A percentile compares a stretch with the other conserved stretches of the same genome.
Evolutionary conservation across 2,113 vertebrate species (phyloP).

Genomic region (Rhinopomastus cyanomelas): DNA sequence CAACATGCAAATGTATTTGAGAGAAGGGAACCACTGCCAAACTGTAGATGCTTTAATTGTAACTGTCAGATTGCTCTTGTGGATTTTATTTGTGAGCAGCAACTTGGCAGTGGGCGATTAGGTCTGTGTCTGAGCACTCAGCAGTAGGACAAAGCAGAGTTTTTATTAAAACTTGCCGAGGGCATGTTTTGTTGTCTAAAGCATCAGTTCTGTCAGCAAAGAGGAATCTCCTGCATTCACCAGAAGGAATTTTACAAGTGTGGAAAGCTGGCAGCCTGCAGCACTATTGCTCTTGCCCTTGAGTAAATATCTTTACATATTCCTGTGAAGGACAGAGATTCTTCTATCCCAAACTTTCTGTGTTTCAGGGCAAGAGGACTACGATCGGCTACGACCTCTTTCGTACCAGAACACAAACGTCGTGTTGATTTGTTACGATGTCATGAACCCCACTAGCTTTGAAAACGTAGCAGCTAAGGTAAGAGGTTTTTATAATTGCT

Average conservation of each 20-base stretch:
- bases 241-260: not conserved
- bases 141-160: not conserved
- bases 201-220: not conserved
- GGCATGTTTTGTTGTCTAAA: not conserved
- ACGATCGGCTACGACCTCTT: slow-evolving; percentile 90
- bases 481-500: slow-evolving; percentile 16
- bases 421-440: slow-evolving; percentile 91
- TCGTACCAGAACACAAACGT: slow-evolving; percentile 92
- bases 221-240: not conserved
- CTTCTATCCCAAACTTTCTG: not conserved
- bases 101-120: rapidly evolving
- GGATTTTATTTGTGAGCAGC: not conserved
- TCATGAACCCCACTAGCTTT: slow-evolving; percentile 93
- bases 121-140: not conserved
- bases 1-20: not conserved
- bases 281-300: not conserved
- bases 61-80: not conserved
- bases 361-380: slow-evolving; percentile 92
- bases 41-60: not conserved
- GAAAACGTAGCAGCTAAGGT: slow-evolving; percentile 95
- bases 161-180: not conserved
- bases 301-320: not conserved
- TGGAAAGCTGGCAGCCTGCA: not conserved
- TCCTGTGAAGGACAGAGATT: not conserved
- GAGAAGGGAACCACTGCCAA: not conserved